Base-by-base conservation (phyloP, 30 jellyfish, hydroid and myxozoan genomes). In the Morbakka virulenta region DNA sequence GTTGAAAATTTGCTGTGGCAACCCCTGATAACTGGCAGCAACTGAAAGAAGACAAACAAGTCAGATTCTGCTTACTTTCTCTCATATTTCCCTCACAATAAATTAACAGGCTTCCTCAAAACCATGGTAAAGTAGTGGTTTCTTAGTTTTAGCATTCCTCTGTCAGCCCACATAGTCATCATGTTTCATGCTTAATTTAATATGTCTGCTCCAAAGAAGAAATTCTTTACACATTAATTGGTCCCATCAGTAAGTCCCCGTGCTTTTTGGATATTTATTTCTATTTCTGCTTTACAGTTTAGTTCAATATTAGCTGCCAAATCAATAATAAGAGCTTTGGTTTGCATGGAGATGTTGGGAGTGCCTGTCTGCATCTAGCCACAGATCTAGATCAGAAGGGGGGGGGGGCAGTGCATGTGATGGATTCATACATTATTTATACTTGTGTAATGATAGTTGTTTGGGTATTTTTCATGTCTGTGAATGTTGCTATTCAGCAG, bases 131-230 rank as follows among this genome's bases (percentile, higher is more conserved):
- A 52, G 80, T 47, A 74, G 67, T 74, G 70, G 32, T 74, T 74
- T 51, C 81, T 50, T 34, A 74, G 84, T 49, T 25, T 50, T 57
- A 35, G 27, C 70, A 29, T 74, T 61, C 80, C 80, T 3, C 62
- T 30, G 20, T 74, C 80, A 47, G 29, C 67, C 85, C 85, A 74
- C 1, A 74, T 52, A 21, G 86, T 74, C 84, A 74, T 74, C 31
- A 20, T 64, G 70, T 74, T 82, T 74, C 34, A 29, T n/a, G 57
- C 57, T 52, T 81, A 32, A 52, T 74, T 50, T 23, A 53, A 62
- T 17, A 50, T 74, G 47, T 74, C 86, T 74, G 86, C 28, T 51
- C 86, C 57, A 81, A 22, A 74, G 48, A 20, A 74, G 79, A 74
- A 74, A 0, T 68, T 14, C 80, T 68, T 29, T 11, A 68, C 28